Conservation (phyloP, 2,797 vertebrate species). For the Anabas testudineus region DNA sequence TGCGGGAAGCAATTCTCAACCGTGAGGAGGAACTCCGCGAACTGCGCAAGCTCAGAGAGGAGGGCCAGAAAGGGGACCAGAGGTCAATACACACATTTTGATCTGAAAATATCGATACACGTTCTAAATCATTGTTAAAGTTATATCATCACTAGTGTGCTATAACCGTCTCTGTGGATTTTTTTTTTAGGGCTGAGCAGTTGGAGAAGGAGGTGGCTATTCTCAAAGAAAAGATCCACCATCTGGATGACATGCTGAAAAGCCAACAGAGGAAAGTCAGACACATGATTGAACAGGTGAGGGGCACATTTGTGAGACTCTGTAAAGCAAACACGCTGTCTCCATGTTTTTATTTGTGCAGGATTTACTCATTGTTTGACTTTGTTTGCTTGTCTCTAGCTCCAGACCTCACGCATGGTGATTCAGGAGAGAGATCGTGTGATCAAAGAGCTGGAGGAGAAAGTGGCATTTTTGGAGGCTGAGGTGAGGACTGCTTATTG, state of each 20-base stretch:
- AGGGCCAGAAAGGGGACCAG: conserved; percentile 80
- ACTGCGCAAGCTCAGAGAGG: conserved; percentile 79
- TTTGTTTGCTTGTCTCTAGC: conserved; percentile 79
- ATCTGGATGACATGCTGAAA: conserved; percentile 96
- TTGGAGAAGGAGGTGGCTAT: conserved; percentile 91
- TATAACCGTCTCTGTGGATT: conserved; percentile 41
- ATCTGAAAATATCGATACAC: background rate
- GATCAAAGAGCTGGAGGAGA: conserved; percentile 95
- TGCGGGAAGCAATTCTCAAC: conserved; percentile 83
- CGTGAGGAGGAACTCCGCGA: conserved; percentile 85
- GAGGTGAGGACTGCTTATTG: conserved; percentile 83
- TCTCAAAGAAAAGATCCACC: conserved; percentile 94
- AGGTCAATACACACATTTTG: conserved; percentile 56
- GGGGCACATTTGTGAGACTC: conserved; percentile 33
- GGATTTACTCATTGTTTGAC: conserved; percentile 39
- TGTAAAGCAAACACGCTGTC: conserved; percentile 27
- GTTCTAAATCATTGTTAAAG: background rate
- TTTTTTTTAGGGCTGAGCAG: conserved; percentile 82
- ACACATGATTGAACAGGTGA: conserved; percentile 98
- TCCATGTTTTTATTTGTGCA: conserved; percentile 43
- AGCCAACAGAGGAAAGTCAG: conserved; percentile 96
- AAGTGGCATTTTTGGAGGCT: conserved; percentile 92
- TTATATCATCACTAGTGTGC: background rate
- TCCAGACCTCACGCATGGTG: conserved; percentile 95
- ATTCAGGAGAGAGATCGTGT: conserved; percentile 90